A percentile compares a stretch with the other conserved stretches of the same genome.
These are phyloP conservation scores for Villa cingulata DNA, from an alignment of 2,888 invertebrate genomes.

Conservation along the genomic window DNA sequence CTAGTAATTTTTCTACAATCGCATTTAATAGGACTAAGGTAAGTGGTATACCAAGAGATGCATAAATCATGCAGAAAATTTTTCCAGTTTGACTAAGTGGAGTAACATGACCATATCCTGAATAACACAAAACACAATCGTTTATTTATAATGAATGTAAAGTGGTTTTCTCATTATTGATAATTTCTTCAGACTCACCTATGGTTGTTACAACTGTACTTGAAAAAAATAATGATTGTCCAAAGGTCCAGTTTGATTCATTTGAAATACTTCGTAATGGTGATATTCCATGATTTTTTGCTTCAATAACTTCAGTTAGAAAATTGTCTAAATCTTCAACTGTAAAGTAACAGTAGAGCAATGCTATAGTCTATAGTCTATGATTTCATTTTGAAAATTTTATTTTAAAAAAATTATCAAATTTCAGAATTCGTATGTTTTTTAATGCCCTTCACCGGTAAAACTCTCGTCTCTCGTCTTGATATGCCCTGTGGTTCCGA, in stretches of 20 bases:
- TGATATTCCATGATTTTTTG: slow-evolving; percentile 65
- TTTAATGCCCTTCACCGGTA: no score
- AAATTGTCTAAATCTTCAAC: slow-evolving; percentile 61
- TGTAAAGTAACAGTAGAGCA: no score
- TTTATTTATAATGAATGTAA: no score
- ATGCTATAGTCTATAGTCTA: no score
- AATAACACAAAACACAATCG: slow-evolving; percentile 11
- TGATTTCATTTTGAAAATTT: no score
- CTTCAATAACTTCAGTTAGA: slow-evolving; percentile 55
- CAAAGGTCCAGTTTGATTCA: slow-evolving; percentile 82
- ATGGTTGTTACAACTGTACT: slow-evolving; percentile 83
- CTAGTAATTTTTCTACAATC: slow-evolving; percentile 63
- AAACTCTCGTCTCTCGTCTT: no score
- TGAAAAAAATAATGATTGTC: slow-evolving; percentile 78
- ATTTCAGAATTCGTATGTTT: no score
- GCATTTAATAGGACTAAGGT: slow-evolving; percentile 73
- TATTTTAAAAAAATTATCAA: no score
- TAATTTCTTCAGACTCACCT: no score
- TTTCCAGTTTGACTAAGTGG: slow-evolving; percentile 76
- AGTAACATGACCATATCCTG: slow-evolving; percentile 82
- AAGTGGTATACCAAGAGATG: slow-evolving; percentile 71
- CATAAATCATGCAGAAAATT: slow-evolving; percentile 77
- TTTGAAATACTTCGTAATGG: slow-evolving; percentile 60
- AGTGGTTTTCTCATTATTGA: no score
- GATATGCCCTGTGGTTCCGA: no score